A percentile compares a stretch with the other conserved stretches of the same genome.
phyloP scores from a whole-genome alignment of 1,140 invertebrate genomes.

The Thaumetopoea pityocampa region DNA sequence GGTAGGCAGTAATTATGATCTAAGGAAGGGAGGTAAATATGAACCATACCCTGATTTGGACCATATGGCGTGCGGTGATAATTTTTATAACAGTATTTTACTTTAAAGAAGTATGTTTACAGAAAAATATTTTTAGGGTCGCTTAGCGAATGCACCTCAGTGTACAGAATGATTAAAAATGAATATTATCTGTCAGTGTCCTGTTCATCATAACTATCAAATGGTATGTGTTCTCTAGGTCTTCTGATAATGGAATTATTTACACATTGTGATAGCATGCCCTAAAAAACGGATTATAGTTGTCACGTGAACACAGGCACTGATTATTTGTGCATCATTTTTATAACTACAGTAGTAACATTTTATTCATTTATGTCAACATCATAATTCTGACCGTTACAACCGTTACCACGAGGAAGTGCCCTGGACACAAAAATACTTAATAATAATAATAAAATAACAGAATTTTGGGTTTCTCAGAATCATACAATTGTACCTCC shows the following conservation, averaged over 20 bases:
- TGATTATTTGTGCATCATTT: background rate
- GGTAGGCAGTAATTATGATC: too few relatives aligned
- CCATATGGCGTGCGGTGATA: constrained; percentile 2
- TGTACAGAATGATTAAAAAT: background rate
- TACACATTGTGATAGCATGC: background rate
- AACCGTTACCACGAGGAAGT: background rate
- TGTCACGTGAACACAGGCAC: background rate
- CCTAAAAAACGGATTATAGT: constrained; percentile 1
- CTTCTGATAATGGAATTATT: background rate
- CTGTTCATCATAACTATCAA: constrained; percentile 1
- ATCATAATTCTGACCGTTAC: background rate
- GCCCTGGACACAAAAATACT: constrained; percentile 1
- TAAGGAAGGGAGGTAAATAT: too few relatives aligned
- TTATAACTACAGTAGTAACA: background rate
- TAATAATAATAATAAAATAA: background rate
- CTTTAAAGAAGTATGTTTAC: background rate
- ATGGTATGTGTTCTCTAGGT: background rate
- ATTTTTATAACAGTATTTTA: background rate
- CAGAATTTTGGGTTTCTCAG: background rate
- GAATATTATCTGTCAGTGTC: background rate
- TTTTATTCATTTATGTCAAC: background rate
- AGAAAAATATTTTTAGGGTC: constrained; percentile 1
- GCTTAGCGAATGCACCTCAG: constrained; percentile 1
- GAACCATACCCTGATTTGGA: constrained; percentile 1
- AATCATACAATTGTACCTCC: background rate